Evolutionary conservation across 2,888 invertebrate genomes (phyloP).

Genomic region (Leptopilina syphax): DNA sequence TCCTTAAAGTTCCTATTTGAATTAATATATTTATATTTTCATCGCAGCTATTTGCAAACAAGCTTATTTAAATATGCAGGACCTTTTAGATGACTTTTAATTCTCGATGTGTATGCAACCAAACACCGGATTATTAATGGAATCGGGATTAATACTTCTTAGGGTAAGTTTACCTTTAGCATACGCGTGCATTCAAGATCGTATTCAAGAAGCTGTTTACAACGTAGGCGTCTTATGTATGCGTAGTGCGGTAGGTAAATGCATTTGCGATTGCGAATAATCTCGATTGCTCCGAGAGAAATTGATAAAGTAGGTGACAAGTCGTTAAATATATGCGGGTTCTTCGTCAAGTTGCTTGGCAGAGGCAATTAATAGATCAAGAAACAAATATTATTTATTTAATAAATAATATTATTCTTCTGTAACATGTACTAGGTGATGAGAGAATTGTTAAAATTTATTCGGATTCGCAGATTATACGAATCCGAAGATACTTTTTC

Average conservation of each 20-base stretch:
- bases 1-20: too few species aligned
- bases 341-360: background rate
- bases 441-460: too few species aligned
- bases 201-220: conserved; percentile 23
- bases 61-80: background rate
- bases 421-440: too few species aligned
- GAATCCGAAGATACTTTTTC: too few species aligned
- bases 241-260: conserved; percentile 25
- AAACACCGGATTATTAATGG: conserved; percentile 30
- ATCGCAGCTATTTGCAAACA: background rate
- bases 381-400: background rate
- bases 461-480: too few species aligned
- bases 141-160: conserved; percentile 28
- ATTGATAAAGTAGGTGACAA: conserved; percentile 74
- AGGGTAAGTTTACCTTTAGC: conserved; percentile 19
- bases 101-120: conserved; percentile 1
- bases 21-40: background rate
- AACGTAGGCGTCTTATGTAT: conserved; percentile 6
- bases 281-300: conserved; percentile 55
- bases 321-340: conserved; percentile 64
- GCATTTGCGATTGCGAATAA: conserved; percentile 13
- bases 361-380: background rate
- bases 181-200: conserved; percentile 4
- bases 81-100: background rate
- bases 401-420: too few species aligned